Evolutionary conservation across 92 coral and sea anemone species (phyloP).

Genomic region (Nematostella vectensis): DNA sequence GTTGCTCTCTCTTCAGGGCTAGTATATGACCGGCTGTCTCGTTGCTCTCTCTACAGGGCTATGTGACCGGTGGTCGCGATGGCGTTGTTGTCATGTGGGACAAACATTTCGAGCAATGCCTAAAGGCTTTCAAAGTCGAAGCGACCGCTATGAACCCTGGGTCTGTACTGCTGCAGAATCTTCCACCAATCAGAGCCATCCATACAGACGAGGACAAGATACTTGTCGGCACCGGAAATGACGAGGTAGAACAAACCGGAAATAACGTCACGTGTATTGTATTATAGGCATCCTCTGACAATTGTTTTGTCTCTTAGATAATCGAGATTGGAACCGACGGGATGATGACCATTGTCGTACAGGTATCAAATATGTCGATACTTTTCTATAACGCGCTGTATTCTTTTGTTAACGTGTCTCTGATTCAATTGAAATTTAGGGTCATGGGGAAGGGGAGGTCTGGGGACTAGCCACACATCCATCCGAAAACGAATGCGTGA

Average conservation of each 20-base stretch:
- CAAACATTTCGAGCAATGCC: slow-evolving; percentile 76
- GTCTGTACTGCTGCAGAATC: slow-evolving; percentile 81
- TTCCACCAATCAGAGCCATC: slow-evolving; percentile 84
- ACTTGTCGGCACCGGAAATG: slow-evolving; percentile 92
- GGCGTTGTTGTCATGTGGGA: slow-evolving; percentile 98
- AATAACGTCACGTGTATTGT: not conserved
- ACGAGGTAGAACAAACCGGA: slow-evolving; percentile 48
- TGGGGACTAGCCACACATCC: slow-evolving; percentile 99
- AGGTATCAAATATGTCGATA: too few species aligned
- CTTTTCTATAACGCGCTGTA: too few species aligned
- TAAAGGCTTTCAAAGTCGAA: slow-evolving; percentile 90
- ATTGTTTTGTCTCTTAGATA: slow-evolving; percentile 32
- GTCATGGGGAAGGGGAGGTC: slow-evolving; percentile 97
- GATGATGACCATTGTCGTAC: slow-evolving; percentile 90
- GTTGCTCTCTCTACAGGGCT: too few species aligned
- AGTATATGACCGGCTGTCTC: too few species aligned
- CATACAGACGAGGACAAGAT: slow-evolving; percentile 89
- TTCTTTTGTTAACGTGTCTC: too few species aligned
- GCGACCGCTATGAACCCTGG: slow-evolving; percentile 83
- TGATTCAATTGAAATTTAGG: too few species aligned
- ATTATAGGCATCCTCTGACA: too few species aligned
- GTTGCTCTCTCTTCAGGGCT: too few species aligned
- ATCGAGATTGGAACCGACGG: slow-evolving; percentile 91
- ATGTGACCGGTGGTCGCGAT: slow-evolving; percentile 94
- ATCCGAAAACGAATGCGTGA: slow-evolving; percentile 80